A percentile compares a stretch with the other conserved stretches of the same genome.
These are phyloP conservation scores for Antheraea mylitta DNA, from an alignment of 1,140 invertebrate genomes.

Conservation along the genomic window DNA sequence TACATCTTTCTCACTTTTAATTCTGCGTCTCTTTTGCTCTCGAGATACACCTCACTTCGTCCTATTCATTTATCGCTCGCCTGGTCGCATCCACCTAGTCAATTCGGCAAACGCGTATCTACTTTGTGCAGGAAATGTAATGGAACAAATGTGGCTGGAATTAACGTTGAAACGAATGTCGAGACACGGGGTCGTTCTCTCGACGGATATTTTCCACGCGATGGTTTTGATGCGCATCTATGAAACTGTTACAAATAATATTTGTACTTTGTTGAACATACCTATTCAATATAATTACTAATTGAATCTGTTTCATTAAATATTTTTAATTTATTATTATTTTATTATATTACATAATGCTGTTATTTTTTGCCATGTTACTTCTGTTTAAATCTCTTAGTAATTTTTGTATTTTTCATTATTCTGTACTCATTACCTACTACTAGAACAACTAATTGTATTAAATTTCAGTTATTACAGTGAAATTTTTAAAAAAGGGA, in stretches of 20 bases:
- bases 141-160: constrained; percentile 78
- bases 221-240: constrained; percentile 72
- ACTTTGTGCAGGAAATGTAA: constrained; percentile 79
- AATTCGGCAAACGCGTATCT: constrained; percentile 78
- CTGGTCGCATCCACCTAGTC: constrained; percentile 76
- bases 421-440: no score
- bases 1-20: constrained; percentile 81
- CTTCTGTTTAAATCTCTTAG: no score
- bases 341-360: no score
- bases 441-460: no score
- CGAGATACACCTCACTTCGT: constrained; percentile 35
- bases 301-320: neutral
- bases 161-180: constrained; percentile 76
- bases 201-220: constrained; percentile 72
- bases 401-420: no score
- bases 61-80: constrained; percentile 53
- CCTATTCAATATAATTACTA: neutral
- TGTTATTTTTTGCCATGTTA: no score
- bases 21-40: constrained; percentile 54
- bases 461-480: neutral
- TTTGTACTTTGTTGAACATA: neutral
- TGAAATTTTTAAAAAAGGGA: neutral
- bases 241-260: constrained; percentile 26
- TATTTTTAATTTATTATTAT: neutral
- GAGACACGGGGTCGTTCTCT: constrained; percentile 67